These are phyloP conservation scores for Macrochelys suwanniensis DNA, from an alignment of 2,797 vertebrate species.

Conservation along the genomic window DNA sequence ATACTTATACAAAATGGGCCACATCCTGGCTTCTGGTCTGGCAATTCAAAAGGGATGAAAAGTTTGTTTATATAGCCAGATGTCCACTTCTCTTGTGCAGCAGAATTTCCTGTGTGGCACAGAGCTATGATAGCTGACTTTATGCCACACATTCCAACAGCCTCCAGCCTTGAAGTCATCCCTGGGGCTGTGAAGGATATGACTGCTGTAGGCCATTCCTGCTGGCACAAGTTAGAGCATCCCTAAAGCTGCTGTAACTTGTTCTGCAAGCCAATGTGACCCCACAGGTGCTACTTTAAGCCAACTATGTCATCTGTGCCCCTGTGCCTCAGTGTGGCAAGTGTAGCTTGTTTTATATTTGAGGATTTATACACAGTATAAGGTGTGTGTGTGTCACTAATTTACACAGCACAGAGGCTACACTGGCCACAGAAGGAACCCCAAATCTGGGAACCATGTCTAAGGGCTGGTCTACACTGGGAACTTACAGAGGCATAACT, in stretches of 20 bases:
- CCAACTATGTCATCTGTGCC: neutral
- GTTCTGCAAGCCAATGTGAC: neutral
- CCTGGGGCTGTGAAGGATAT: neutral
- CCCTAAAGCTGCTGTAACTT: neutral
- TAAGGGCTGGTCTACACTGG: no score
- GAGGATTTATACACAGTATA: neutral
- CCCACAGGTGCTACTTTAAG: neutral
- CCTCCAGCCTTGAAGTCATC: neutral
- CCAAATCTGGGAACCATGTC: fast-evolving
- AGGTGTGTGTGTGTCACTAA: neutral
- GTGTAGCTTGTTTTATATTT: neutral
- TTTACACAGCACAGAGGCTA: neutral
- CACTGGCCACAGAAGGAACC: neutral
- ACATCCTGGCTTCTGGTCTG: neutral
- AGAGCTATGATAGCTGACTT: neutral
- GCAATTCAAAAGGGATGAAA: neutral
- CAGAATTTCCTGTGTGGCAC: neutral
- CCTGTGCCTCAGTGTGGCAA: neutral
- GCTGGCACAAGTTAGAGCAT: neutral
- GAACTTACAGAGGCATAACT: no score
- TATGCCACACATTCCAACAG: neutral
- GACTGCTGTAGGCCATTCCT: neutral
- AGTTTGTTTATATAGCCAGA: neutral
- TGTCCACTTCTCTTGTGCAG: neutral
- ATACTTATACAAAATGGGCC: neutral